A percentile compares a stretch with the other conserved stretches of the same genome.
Evolutionary conservation across 2,888 invertebrate genomes (phyloP).

Genomic region (Ferrisia virgata): DNA sequence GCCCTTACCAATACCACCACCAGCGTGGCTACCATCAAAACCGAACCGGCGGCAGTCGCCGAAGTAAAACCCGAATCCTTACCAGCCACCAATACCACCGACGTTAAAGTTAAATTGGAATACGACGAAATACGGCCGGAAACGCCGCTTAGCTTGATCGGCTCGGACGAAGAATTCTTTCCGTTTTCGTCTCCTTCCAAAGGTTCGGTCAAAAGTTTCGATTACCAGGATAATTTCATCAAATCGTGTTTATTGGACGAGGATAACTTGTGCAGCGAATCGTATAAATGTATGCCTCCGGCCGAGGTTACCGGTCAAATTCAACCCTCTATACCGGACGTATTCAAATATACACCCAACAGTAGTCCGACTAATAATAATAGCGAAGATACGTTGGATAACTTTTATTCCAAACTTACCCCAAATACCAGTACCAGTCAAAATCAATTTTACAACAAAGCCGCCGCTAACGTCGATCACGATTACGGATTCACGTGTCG

Average conservation of each 20-base stretch:
- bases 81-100: neutral
- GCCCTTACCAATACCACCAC: no score
- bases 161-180: constrained; percentile 40
- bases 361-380: constrained; percentile 24
- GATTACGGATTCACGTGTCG: constrained; percentile 42
- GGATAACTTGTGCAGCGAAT: constrained; percentile 36
- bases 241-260: constrained; percentile 36
- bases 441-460: constrained; percentile 33
- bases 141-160: constrained; percentile 52
- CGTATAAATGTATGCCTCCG: constrained; percentile 42
- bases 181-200: constrained; percentile 3
- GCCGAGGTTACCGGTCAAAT: constrained; percentile 42
- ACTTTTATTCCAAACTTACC: neutral
- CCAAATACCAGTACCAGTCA: neutral
- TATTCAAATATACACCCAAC: constrained; percentile 39
- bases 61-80: neutral
- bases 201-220: neutral
- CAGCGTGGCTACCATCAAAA: neutral
- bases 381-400: neutral
- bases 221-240: neutral
- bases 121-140: constrained; percentile 50
- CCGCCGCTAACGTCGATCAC: constrained; percentile 39
- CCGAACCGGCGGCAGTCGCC: neutral
- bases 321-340: constrained; percentile 37
- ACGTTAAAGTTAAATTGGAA: neutral